phyloP scores from a whole-genome alignment of 53 echinoderm and acorn worm species.

The Glandiceps talaboti region DNA sequence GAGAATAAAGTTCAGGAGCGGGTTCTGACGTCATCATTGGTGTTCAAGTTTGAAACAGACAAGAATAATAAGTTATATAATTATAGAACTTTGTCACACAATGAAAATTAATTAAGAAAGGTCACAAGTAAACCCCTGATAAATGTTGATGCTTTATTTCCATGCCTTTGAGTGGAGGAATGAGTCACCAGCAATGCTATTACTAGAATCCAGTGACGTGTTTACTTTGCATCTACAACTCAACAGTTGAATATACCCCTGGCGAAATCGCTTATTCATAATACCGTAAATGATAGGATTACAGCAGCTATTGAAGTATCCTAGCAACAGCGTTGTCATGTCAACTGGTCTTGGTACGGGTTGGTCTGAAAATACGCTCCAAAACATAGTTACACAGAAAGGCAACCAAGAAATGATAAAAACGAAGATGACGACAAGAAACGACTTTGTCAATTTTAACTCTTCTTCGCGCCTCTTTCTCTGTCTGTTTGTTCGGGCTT shows the following conservation, averaged over 20 bases:
- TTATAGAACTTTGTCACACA: no score
- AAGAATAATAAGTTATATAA: no score
- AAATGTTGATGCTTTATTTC: no score
- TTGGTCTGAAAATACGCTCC: slow-evolving; percentile 57
- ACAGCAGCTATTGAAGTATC: slow-evolving; percentile 92
- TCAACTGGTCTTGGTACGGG: slow-evolving; percentile 59
- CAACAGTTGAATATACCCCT: slow-evolving; percentile 58
- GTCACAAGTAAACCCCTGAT: no score
- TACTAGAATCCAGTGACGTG: no score
- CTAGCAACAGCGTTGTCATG: slow-evolving; percentile 64
- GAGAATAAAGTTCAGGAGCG: no score
- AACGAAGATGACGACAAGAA: slow-evolving; percentile 75
- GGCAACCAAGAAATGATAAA: slow-evolving; percentile 92
- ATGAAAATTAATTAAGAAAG: no score
- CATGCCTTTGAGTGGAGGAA: no score
- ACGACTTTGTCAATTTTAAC: slow-evolving; percentile 78
- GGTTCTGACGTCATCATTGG: no score
- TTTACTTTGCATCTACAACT: no score
- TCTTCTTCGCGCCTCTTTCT: slow-evolving; percentile 63
- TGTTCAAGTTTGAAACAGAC: no score
- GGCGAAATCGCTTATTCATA: slow-evolving; percentile 81
- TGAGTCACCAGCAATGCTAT: no score
- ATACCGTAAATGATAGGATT: slow-evolving; percentile 95
- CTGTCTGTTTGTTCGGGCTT: neutral
- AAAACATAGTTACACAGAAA: slow-evolving; percentile 94